Percentiles rank a stretch among this genome's conserved stretches.
These are phyloP conservation scores for Onychomys arenicola DNA, from an alignment of 2,797 vertebrate genomes.

Conservation along the genomic window DNA sequence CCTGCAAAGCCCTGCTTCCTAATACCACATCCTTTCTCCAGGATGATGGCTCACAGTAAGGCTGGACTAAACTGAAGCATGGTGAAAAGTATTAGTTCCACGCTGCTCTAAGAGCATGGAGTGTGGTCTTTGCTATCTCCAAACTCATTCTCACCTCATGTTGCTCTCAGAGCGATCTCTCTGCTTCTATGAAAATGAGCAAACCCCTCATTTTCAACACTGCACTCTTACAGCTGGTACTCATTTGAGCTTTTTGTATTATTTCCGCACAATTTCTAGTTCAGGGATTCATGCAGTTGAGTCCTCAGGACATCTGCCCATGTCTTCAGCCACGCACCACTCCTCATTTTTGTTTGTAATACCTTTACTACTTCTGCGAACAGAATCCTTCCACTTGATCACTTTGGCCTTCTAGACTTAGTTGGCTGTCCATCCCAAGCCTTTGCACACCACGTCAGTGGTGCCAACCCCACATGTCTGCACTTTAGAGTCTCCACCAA, in stretches of 20 bases:
- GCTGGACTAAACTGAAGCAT: not conserved
- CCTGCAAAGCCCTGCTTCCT: not conserved
- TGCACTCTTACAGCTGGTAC: not conserved
- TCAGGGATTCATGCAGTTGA: not conserved
- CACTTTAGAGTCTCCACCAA: not conserved
- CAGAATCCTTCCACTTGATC: not conserved
- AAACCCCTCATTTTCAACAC: not conserved
- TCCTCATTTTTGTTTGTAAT: not conserved
- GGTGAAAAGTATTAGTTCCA: not conserved
- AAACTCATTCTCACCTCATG: not conserved
- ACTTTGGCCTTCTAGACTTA: not conserved
- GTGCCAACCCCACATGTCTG: not conserved
- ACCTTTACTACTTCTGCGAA: not conserved
- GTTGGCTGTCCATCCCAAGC: not conserved
- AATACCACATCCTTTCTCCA: not conserved
- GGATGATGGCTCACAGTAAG: not conserved
- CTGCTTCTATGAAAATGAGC: not conserved
- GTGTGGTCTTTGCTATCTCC: not conserved
- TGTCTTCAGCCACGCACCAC: not conserved
- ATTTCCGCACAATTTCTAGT: not conserved
- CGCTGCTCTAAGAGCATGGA: not conserved
- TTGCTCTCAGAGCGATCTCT: not conserved
- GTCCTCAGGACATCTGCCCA: not conserved
- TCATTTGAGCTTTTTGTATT: not conserved
- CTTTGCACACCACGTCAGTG: accelerated